Base-by-base conservation (phyloP, 1,140 invertebrate genomes). In the Megalopta genalis region DNA sequence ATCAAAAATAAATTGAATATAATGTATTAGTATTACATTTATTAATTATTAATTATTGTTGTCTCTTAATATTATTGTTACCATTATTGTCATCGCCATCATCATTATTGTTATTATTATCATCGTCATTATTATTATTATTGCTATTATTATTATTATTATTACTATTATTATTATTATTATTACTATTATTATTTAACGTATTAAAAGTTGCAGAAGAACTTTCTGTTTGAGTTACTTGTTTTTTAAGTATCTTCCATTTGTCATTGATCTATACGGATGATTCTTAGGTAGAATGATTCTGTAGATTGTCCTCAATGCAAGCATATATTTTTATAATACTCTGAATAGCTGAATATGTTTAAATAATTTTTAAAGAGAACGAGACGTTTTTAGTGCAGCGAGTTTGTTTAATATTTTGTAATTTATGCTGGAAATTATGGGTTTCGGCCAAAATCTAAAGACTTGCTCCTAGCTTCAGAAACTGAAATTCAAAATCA, bases 1-100 rank as follows among this genome's bases (percentile, higher is more conserved):
- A 82, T 77, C n/a, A 32, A 73, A 21, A 37, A 54, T 12, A n/a
- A 82, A n/a, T 12, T 25, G 66, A 39, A 63, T 32, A 71, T 75
- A 67, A 49, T 80, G 25, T 81, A 80, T 75, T 79, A 79, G 82
- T 78, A 73, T 76, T 85, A 80, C 60, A 60, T 59, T 74, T 80
- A 72, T 72, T 77, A 73, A 72, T 72, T 65, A 73, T 77, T 77
- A 67, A 74, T 49, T 72, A 78, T 80, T 72, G 49, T 74, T 80
- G 65, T 65, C 71, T 71, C 27, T 71, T 70, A 77, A 77, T 39
- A 52, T 62, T 77, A 60, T 37, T 76, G 52, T 72, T 37, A 68
- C 68, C 72, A 54, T 57, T 57, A 57, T 57, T n/a, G n/a, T 57
- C 54, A 57, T 57, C 54, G n/a, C 6, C 54, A 57, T 57, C 54